phyloP scores from a whole-genome alignment of 2,113 vertebrate genomes.

The Felis catus region F.catus_Fca126_mat1.0 CM031411.1:101291001-101291500 shows the following conservation, averaged over 20 bases:
- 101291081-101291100: not conserved
- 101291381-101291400: not conserved
- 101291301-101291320: not conserved
- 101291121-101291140: constrained; percentile 25
- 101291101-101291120: not conserved
- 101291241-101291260: constrained; percentile 33
- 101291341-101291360: not conserved
- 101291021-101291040: not conserved
- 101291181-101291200: not conserved
- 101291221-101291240: not conserved
- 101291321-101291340: not conserved
- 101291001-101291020: constrained; percentile 31
- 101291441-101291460: not conserved
- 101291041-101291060: not conserved
- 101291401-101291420: not conserved
- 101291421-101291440: not conserved
- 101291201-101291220: not conserved
- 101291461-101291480: constrained; percentile 2
- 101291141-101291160: not conserved
- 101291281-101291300: not conserved
- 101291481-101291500: constrained; percentile 41
- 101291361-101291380: not conserved
- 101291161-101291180: constrained; percentile 28
- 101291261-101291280: not conserved
- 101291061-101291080: not conserved